Evolutionary conservation across 2,113 vertebrate species (phyloP).

Genomic region (Sturnira hondurensis): DNA sequence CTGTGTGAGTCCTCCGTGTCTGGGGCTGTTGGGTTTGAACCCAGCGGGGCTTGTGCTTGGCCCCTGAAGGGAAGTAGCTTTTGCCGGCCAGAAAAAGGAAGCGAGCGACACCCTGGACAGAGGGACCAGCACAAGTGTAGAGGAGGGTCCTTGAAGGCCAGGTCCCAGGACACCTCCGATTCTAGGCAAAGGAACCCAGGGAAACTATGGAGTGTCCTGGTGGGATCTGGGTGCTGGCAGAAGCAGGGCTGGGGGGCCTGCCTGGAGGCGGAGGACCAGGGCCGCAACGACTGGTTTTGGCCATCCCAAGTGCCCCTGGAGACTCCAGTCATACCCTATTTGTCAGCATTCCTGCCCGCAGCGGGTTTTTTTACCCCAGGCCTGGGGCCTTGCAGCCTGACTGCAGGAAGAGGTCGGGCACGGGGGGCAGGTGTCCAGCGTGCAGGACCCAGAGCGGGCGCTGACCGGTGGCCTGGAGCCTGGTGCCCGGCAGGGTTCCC

Average conservation of each 20-base stretch:
- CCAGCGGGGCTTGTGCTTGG: not conserved
- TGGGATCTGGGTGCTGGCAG: fast-evolving
- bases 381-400: not conserved
- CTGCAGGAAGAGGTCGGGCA: not conserved
- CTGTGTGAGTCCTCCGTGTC: fast-evolving
- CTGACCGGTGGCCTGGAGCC: not conserved
- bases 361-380: not conserved
- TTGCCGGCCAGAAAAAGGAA: not conserved
- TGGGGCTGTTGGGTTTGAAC: not conserved
- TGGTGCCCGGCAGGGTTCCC: not conserved
- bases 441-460: not conserved
- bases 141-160: fast-evolving
- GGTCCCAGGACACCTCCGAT: fast-evolving
- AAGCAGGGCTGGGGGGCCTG: not conserved
- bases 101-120: not conserved
- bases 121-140: not conserved
- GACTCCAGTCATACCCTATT: not conserved
- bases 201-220: fast-evolving
- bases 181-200: not conserved
- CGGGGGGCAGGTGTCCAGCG: fast-evolving
- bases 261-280: not conserved
- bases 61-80: not conserved
- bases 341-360: not conserved
- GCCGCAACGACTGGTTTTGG: fast-evolving
- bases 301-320: fast-evolving